Conservation (phyloP, 2,113 vertebrate species). For the Dryoscopus gambensis region DNA sequence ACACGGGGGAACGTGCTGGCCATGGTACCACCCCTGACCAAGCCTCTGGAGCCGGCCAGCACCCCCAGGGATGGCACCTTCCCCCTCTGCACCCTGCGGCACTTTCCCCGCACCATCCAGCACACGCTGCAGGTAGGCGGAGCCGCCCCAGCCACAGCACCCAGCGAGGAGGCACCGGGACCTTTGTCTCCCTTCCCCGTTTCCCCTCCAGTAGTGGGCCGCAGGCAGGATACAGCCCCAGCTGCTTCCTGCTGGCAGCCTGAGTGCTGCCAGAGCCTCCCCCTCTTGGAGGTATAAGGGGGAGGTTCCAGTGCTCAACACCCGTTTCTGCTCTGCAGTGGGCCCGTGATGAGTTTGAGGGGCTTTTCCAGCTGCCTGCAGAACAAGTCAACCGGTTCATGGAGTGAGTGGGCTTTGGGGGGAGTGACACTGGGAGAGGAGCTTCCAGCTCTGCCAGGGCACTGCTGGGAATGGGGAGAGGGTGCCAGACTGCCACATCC, state of each 20-base stretch:
- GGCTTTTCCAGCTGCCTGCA: constrained; percentile 46
- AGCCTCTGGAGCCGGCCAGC: constrained; percentile 24
- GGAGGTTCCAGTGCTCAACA: background rate
- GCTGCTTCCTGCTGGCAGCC: constrained; percentile 36
- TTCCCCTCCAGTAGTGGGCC: background rate
- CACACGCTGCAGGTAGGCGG: constrained; percentile 83
- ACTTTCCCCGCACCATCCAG: constrained; percentile 81
- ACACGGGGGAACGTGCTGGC: constrained; percentile 69
- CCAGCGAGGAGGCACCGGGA: rapidly evolving
- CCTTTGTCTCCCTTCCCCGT: background rate
- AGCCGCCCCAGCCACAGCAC: rapidly evolving
- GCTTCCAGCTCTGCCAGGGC: background rate
- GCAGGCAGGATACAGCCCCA: background rate
- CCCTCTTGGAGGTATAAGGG: rapidly evolving
- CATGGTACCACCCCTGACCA: constrained; percentile 80
- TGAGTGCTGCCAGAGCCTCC: background rate
- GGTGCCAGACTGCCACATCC: background rate
- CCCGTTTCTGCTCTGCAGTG: background rate
- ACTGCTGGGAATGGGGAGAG: background rate
- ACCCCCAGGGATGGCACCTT: background rate
- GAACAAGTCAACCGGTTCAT: constrained; percentile 43
- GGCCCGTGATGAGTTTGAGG: constrained; percentile 62
- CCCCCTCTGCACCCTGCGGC: constrained; percentile 81
- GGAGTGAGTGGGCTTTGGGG: constrained; percentile 32
- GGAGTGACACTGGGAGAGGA: rapidly evolving